These are phyloP conservation scores for Anabacerthia variegaticeps DNA, from an alignment of 2,797 vertebrate genomes.

Conservation along the genomic window DNA sequence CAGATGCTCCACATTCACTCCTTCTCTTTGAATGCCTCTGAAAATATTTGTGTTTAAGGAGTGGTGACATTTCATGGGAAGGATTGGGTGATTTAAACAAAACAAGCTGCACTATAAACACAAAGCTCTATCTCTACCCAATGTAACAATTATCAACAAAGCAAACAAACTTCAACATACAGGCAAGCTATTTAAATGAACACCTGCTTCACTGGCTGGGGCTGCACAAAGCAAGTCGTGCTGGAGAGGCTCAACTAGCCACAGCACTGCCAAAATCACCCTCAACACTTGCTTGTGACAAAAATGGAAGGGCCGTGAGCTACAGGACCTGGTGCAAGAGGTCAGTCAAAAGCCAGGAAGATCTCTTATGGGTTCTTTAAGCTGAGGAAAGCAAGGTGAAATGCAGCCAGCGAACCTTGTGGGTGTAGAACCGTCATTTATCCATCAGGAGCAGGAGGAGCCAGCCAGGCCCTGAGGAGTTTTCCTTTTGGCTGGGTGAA, in stretches of 20 bases:
- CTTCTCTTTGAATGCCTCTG: neutral
- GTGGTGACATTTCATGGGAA: neutral
- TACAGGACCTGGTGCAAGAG: neutral
- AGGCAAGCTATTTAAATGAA: neutral
- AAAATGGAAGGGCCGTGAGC: neutral
- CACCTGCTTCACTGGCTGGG: neutral
- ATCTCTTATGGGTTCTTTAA: neutral
- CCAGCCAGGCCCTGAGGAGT: neutral
- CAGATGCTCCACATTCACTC: neutral
- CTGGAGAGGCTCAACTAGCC: neutral
- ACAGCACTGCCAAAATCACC: neutral
- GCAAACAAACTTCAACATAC: neutral
- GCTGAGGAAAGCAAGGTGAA: neutral
- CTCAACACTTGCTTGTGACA: neutral
- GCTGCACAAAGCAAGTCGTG: neutral
- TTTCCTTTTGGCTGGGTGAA: neutral
- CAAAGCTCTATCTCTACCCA: neutral
- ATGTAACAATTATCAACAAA: constrained; percentile 2
- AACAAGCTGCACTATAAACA: neutral
- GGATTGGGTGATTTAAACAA: neutral
- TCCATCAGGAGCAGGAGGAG: neutral
- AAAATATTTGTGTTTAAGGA: constrained; percentile 61
- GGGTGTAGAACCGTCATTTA: neutral
- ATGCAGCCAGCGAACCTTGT: neutral
- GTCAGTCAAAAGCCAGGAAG: neutral